Conservation (phyloP, 2,888 invertebrate genomes). For the Torymus auratus region DNA sequence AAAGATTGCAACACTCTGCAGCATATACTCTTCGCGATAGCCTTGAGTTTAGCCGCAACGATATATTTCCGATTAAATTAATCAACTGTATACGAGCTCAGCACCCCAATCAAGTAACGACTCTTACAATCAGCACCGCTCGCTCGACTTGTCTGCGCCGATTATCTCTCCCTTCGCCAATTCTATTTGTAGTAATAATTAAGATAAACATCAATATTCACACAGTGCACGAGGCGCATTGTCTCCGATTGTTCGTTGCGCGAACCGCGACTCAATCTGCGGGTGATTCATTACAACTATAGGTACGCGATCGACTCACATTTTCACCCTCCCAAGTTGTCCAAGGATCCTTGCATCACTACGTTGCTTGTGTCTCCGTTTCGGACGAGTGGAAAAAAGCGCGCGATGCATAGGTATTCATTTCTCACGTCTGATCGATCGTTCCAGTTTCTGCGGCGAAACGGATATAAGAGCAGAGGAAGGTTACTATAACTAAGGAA, state of each 20-base stretch:
- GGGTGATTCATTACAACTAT: slow-evolving; percentile 30
- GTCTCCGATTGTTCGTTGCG: slow-evolving; percentile 27
- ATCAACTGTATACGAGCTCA: too few species aligned
- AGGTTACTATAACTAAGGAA: too few species aligned
- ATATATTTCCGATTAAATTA: too few species aligned
- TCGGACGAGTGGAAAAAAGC: not conserved
- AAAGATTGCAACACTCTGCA: too few species aligned
- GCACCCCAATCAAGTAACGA: not conserved
- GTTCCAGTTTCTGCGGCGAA: slow-evolving; percentile 5
- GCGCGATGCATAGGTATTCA: slow-evolving; percentile 29
- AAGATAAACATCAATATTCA: slow-evolving; percentile 44
- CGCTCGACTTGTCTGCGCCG: too few species aligned
- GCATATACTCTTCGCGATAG: too few species aligned
- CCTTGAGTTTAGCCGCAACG: too few species aligned
- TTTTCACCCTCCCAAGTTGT: not conserved
- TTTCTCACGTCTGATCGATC: slow-evolving; percentile 21
- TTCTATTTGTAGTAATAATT: slow-evolving; percentile 43
- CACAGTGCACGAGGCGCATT: not conserved
- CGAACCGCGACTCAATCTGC: slow-evolving; percentile 12
- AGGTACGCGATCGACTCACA: slow-evolving; percentile 4
- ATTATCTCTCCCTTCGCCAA: not conserved
- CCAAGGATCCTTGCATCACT: slow-evolving; percentile 43
- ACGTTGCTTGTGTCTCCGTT: slow-evolving; percentile 24
- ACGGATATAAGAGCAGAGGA: too few species aligned
- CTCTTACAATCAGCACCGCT: slow-evolving; percentile 11